A percentile compares a stretch with the other conserved stretches of the same genome.
phyloP scores from a whole-genome alignment of 2,797 vertebrate species.

The Pseudochirops corinnae region DNA sequence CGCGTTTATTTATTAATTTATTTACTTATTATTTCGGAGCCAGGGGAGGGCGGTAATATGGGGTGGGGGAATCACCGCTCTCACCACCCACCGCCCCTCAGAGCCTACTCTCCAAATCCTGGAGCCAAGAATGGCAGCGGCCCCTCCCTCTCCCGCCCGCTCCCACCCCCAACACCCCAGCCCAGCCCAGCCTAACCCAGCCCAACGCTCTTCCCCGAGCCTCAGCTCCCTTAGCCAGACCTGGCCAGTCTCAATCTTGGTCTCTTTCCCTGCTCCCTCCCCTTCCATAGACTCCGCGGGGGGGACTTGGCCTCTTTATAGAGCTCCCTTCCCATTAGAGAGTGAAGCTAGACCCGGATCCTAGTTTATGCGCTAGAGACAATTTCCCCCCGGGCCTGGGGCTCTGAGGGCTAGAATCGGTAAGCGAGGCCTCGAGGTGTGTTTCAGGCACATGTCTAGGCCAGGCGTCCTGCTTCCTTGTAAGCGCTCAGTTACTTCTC shows the following conservation, averaged over 20 bases:
- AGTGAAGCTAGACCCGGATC: background rate
- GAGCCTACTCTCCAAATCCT: background rate
- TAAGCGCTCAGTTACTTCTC: background rate
- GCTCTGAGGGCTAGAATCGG: background rate
- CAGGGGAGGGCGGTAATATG: background rate
- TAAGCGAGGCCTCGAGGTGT: background rate
- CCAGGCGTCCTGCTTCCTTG: background rate
- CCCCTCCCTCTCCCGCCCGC: background rate
- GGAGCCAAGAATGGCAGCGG: background rate
- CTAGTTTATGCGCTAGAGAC: background rate
- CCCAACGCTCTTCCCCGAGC: background rate
- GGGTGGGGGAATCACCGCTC: background rate
- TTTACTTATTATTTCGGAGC: constrained; percentile 71
- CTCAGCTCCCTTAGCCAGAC: background rate
- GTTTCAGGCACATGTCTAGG: background rate
- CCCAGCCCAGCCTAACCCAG: background rate
- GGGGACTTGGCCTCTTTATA: background rate
- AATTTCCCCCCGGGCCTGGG: background rate
- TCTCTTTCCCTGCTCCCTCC: background rate
- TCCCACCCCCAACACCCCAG: background rate
- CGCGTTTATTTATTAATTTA: constrained; percentile 68
- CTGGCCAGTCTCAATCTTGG: background rate
- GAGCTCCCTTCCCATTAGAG: background rate
- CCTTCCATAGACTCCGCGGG: background rate
- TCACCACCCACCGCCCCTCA: background rate